A percentile compares a stretch with the other conserved stretches of the same genome.
Evolutionary conservation across 2,797 vertebrate species (phyloP).

Genomic region (Fistularia commersonii): DNA sequence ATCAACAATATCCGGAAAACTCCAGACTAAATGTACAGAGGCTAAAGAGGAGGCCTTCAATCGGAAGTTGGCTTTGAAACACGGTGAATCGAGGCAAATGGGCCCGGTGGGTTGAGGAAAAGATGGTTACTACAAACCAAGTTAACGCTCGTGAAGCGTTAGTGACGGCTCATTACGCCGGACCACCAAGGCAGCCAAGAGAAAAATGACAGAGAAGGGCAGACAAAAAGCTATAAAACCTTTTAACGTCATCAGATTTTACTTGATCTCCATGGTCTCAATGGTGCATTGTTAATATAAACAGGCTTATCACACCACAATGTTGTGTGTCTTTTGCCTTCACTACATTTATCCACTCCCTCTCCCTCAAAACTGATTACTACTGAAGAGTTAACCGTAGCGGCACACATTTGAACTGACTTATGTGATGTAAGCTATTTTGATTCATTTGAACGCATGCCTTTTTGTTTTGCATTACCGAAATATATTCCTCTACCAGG

Average conservation of each 20-base stretch:
- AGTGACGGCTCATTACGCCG: constrained; percentile 12
- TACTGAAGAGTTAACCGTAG: too few species aligned
- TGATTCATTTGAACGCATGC: too few species aligned
- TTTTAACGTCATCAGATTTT: not conserved
- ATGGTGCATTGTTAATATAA: too few species aligned
- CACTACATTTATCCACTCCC: too few species aligned
- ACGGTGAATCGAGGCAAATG: constrained; percentile 13
- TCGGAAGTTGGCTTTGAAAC: constrained; percentile 41
- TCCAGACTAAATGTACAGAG: constrained; percentile 39
- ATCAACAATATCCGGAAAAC: constrained; percentile 61
- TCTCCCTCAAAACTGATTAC: too few species aligned
- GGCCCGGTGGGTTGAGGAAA: constrained; percentile 8
- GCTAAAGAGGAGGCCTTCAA: constrained; percentile 28
- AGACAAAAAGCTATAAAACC: not conserved
- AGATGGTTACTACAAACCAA: constrained; percentile 16
- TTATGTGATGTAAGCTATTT: constrained; percentile 31
- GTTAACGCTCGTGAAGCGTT: constrained; percentile 26
- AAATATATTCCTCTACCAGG: too few species aligned
- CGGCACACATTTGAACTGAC: constrained; percentile 47
- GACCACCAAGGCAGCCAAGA: constrained; percentile 28
- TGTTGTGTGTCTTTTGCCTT: too few species aligned
- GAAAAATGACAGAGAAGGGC: not conserved
- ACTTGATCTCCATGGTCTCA: too few species aligned
- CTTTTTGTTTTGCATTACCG: too few species aligned
- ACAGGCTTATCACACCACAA: too few species aligned